These are phyloP conservation scores for Eira barbara DNA, from an alignment of 2,113 vertebrate species.

Conservation along the genomic window DNA sequence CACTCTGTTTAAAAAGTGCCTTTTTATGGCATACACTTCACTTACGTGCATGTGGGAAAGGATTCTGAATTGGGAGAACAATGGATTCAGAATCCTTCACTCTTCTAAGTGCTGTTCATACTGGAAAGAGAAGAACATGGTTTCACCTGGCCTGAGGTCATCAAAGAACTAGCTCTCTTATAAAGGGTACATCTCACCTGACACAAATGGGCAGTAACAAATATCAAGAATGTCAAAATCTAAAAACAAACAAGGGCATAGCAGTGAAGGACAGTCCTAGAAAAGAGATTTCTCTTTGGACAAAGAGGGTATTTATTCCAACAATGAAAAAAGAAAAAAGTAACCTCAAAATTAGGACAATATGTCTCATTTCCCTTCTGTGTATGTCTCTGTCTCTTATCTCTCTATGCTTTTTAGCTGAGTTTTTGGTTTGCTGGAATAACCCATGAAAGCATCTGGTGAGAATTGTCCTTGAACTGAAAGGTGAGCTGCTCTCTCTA, in stretches of 20 bases:
- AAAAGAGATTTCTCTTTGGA: slow-evolving; percentile 22
- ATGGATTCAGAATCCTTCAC: background rate
- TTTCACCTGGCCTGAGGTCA: background rate
- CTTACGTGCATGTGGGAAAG: background rate
- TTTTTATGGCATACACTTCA: slow-evolving; percentile 21
- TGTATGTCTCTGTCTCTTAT: background rate
- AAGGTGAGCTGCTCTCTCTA: background rate
- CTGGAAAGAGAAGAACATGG: background rate
- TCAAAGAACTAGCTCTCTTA: background rate
- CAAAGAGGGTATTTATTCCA: slow-evolving; percentile 25
- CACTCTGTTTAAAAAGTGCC: background rate
- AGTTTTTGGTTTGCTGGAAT: slow-evolving; percentile 6
- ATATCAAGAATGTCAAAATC: slow-evolving; percentile 24
- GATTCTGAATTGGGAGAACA: background rate
- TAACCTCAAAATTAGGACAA: slow-evolving; percentile 50
- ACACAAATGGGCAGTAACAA: background rate
- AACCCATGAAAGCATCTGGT: background rate
- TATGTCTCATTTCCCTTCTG: slow-evolving; percentile 34
- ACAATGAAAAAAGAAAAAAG: slow-evolving; percentile 26
- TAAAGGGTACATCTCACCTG: background rate
- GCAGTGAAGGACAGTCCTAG: background rate
- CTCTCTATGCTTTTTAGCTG: background rate
- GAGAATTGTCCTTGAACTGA: background rate
- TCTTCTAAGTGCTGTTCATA: background rate
- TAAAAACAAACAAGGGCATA: slow-evolving; percentile 34